Conservation (phyloP, 2,113 vertebrate species). For the Addax nasomaculatus region DNA sequence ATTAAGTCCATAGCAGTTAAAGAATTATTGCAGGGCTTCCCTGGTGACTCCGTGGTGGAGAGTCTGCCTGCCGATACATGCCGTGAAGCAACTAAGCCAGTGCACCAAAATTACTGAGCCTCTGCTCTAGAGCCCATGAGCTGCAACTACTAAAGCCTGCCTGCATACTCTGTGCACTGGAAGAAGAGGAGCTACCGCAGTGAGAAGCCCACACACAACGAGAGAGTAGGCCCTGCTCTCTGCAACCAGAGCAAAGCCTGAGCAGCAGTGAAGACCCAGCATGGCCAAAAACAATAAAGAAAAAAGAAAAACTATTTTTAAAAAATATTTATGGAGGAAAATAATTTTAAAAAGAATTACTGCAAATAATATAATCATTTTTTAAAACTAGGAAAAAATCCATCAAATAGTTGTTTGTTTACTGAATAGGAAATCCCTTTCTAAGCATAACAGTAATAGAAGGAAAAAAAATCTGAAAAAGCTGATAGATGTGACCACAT, state of each 20-base stretch:
- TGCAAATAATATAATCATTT: background rate
- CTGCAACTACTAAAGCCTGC: background rate
- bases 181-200: background rate
- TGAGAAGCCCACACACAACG: background rate
- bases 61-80: background rate
- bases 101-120: background rate
- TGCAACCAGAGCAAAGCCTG: background rate
- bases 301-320: background rate
- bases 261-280: background rate
- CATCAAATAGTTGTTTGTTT: background rate
- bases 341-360: background rate
- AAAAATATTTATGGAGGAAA: background rate
- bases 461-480: background rate
- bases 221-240: background rate
- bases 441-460: background rate
- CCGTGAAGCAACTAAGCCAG: background rate
- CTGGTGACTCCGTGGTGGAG: background rate
- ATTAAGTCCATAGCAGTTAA: background rate
- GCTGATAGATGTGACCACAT: background rate
- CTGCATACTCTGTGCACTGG: background rate
- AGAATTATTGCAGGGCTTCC: background rate
- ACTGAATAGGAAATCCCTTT: background rate
- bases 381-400: background rate
- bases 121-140: background rate
- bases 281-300: background rate